These are phyloP conservation scores for Linyphia triangularis DNA, from an alignment of 2,888 invertebrate genomes.

Conservation along the genomic window DNA sequence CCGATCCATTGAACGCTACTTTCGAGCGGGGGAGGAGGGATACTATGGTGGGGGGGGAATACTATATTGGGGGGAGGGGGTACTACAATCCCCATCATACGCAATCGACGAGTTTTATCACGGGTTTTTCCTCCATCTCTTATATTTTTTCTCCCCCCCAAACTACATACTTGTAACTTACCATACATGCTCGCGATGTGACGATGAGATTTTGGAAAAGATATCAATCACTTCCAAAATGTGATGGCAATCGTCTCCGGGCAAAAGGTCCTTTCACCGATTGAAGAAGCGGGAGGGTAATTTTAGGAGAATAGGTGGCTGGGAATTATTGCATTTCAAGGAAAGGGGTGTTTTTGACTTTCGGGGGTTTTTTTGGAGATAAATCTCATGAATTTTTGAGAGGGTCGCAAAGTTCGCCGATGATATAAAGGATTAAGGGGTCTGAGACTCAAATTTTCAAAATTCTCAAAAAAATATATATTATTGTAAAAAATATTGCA, in stretches of 20 bases:
- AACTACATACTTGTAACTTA: slow-evolving; percentile 34
- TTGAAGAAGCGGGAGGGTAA: neutral
- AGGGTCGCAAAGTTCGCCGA: no score
- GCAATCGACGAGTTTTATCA: slow-evolving; percentile 48
- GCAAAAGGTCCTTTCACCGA: neutral
- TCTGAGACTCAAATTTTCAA: no score
- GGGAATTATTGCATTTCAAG: neutral
- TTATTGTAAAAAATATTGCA: no score
- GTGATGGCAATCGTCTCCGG: neutral
- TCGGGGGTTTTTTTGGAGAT: neutral
- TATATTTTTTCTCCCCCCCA: slow-evolving; percentile 12
- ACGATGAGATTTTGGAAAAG: slow-evolving; percentile 39
- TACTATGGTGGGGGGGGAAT: no score
- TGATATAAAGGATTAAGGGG: no score
- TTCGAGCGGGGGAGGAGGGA: no score
- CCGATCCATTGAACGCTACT: slow-evolving; percentile 47
- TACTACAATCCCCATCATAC: slow-evolving; percentile 54
- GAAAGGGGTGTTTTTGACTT: neutral
- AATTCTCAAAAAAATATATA: no score
- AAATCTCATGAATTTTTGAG: no score
- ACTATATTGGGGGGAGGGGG: neutral
- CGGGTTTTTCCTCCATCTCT: neutral
- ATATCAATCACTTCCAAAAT: slow-evolving; percentile 43
- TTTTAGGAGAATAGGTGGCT: neutral
- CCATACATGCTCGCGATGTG: slow-evolving; percentile 19